Evolutionary conservation across 2,113 vertebrate genomes (phyloP).

Genomic region (Propithecus coquereli): DNA sequence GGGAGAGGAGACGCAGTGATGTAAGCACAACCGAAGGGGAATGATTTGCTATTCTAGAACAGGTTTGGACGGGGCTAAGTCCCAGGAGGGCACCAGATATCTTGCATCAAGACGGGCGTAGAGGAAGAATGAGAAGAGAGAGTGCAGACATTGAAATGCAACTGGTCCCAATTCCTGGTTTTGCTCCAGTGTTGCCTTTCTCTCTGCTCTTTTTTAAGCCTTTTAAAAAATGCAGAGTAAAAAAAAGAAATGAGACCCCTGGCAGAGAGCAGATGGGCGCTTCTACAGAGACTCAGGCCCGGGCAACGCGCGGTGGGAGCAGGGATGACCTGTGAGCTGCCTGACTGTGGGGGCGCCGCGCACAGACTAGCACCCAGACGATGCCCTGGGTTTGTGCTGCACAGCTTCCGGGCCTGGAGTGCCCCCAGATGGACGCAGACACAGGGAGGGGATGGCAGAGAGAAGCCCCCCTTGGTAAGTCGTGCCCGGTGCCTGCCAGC

Average conservation of each 20-base stretch:
- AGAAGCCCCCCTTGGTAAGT: not conserved
- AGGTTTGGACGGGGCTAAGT: not conserved
- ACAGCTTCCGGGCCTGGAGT: not conserved
- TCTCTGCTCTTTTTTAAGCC: not conserved
- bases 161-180: not conserved
- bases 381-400: not conserved
- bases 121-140: not conserved
- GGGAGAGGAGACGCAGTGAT: not conserved
- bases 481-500: not conserved
- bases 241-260: no score
- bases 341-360: not conserved
- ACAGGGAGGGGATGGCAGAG: no score
- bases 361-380: rapidly evolving
- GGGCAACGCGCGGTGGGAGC: rapidly evolving
- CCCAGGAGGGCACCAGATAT: not conserved
- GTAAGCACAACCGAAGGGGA: not conserved
- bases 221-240: not conserved
- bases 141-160: not conserved
- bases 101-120: not conserved
- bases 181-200: not conserved
- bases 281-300: not conserved
- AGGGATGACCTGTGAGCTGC: not conserved
- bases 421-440: not conserved
- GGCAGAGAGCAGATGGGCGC: not conserved
- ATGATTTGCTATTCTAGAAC: not conserved